Conservation (phyloP, 1,140 invertebrate genomes). For the Potamilus streckersoni region DNA sequence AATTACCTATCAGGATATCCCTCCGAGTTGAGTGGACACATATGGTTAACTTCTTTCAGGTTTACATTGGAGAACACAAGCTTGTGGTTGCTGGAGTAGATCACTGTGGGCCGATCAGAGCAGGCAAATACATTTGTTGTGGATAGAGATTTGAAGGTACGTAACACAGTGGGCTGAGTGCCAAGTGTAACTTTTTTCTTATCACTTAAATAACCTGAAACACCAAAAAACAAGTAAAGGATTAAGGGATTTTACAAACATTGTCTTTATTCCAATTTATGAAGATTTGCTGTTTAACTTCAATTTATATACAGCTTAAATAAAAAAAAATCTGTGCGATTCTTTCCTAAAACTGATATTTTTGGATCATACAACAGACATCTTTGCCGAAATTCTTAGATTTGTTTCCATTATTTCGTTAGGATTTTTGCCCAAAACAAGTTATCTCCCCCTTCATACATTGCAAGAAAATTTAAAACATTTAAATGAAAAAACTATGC, state of each 20-base stretch:
- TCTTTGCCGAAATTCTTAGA: too few relatives aligned
- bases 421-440: too few relatives aligned
- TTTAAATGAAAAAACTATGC: too few relatives aligned
- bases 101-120: conserved; percentile 97
- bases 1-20: conserved; percentile 89
- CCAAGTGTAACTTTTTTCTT: conserved; percentile 84
- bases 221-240: background rate
- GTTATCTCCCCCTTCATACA: too few relatives aligned
- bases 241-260: background rate
- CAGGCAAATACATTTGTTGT: conserved; percentile 99
- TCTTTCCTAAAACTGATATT: too few relatives aligned
- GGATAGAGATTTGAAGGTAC: conserved; percentile 90
- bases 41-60: conserved; percentile 96
- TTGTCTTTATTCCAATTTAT: background rate
- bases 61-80: conserved; percentile 99
- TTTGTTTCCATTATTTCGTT: too few relatives aligned
- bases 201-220: conserved; percentile 56
- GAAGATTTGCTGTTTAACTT: background rate
- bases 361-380: too few relatives aligned
- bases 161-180: conserved; percentile 94
- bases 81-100: conserved; percentile 99
- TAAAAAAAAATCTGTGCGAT: too few relatives aligned
- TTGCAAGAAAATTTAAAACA: too few relatives aligned
- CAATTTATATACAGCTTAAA: too few relatives aligned
- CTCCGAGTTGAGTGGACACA: conserved; percentile 96